A percentile compares a stretch with the other conserved stretches of the same genome.
Conservation (phyloP, 2,888 invertebrate species). For the Diploptera punctata region DNA sequence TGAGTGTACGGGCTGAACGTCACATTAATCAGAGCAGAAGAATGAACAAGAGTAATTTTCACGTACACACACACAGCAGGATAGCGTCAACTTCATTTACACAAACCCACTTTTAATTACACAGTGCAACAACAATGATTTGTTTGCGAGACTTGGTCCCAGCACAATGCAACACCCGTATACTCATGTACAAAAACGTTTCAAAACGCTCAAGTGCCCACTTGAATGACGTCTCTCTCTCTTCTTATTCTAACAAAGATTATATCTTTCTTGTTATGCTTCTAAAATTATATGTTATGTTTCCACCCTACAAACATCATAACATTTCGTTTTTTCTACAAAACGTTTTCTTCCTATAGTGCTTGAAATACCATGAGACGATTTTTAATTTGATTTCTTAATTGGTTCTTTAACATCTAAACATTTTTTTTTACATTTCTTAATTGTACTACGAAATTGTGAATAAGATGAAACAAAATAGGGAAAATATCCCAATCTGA, state of each 20-base stretch:
- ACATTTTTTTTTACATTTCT: too few species aligned
- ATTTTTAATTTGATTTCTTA: too few species aligned
- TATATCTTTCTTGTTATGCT: background rate
- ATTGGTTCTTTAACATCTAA: too few species aligned
- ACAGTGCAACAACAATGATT: background rate
- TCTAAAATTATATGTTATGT: too few species aligned
- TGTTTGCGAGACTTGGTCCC: background rate
- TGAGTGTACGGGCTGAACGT: background rate
- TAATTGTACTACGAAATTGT: too few species aligned
- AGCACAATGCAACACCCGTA: background rate
- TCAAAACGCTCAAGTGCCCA: background rate
- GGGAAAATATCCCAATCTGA: too few species aligned
- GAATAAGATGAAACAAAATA: too few species aligned
- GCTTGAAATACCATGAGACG: too few species aligned
- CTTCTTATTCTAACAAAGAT: background rate
- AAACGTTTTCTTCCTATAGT: too few species aligned
- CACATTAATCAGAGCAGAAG: slow-evolving; percentile 4
- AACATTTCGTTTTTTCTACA: too few species aligned
- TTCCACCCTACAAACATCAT: too few species aligned
- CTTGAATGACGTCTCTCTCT: background rate
- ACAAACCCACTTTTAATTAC: slow-evolving; percentile 14
- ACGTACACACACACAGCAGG: background rate
- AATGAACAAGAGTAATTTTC: slow-evolving; percentile 1
- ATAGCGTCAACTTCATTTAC: background rate
- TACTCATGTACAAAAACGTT: background rate